Percentiles rank a stretch among this genome's conserved stretches.
Conservation (phyloP, 2,888 invertebrate species). For the Stramonita haemastoma region DNA sequence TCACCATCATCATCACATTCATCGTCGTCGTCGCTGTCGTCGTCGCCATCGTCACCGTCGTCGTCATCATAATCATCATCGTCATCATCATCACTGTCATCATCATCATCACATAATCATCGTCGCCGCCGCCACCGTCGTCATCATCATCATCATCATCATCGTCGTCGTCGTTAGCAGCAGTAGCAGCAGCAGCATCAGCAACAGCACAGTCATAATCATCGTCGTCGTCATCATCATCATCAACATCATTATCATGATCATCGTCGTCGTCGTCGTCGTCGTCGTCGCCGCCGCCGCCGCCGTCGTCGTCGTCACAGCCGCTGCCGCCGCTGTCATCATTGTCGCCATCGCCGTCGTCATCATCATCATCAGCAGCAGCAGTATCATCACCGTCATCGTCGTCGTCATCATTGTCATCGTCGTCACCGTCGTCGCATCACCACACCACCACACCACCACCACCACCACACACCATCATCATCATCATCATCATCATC, state of each 20-base stretch:
- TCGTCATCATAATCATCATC: neutral
- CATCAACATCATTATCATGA: conserved; percentile 16
- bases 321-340: neutral
- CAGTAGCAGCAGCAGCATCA: too few relatives aligned
- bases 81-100: neutral
- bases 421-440: too few relatives aligned
- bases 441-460: too few relatives aligned
- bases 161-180: neutral
- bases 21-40: conserved; percentile 3
- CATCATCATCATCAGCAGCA: too few relatives aligned
- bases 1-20: conserved; percentile 20
- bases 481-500: too few relatives aligned
- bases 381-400: too few relatives aligned
- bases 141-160: neutral
- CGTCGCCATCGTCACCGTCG: too few relatives aligned
- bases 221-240: neutral
- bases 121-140: too few relatives aligned
- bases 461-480: too few relatives aligned
- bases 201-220: neutral
- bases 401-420: too few relatives aligned
- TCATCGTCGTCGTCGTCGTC: conserved; percentile 18
- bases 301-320: neutral
- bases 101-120: too few relatives aligned
- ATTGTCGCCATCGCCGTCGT: neutral
- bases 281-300: too few relatives aligned